Evolutionary conservation across 2,113 vertebrate genomes (phyloP), one percentile per base, ranked within the genome.

Genomic region (Cnemophilus loriae): DNA sequence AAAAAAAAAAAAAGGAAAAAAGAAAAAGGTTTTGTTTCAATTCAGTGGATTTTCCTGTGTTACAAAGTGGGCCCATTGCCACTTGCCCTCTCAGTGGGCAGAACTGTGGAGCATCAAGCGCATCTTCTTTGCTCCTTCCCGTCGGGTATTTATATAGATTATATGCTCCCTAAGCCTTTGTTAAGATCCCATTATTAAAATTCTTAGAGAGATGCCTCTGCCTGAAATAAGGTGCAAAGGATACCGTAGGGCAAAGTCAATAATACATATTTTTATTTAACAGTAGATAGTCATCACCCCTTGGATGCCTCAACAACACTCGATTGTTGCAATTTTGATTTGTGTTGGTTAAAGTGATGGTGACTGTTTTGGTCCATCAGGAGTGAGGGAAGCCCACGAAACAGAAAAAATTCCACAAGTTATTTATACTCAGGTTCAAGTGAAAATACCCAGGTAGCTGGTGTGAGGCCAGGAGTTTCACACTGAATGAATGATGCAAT

Each of bases 401-500:
- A 42, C 35, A 41, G 21, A 67, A 65, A 65, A 49, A 57, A 35
- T 7, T 41, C 35, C 6, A 41, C 6, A 20, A 41, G 13, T 24
- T 42, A 35, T 24, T 13, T 35, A 49, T 0, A 0, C 8, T 13
- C 10, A 20, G 7, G 16, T 35, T 57, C 52, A 42, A 49, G 32
- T 9, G 35, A 35, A 57, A 57, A 49, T 0, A 1, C 8, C 32
- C 23, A n/a, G 28, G 15, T 47, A 64, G 23, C 24, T 42, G 17
- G 16, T 14, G 19, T 35, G 35, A 16, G 20, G 18, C 21, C 2
- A 5, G 32, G 26, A 42, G 16, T 35, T 67, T 57, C 16, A 59
- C 35, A 42, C 1, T 1, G 0, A 59, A 50, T 1, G 0, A 59
- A 50, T 30, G 16, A 11, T 35, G 10, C 6, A 53, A 32, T 64